Evolutionary conservation across 2,888 invertebrate species (phyloP), one percentile per base, ranked within the genome.

Genomic region (Ectemnius cavifrons): DNA sequence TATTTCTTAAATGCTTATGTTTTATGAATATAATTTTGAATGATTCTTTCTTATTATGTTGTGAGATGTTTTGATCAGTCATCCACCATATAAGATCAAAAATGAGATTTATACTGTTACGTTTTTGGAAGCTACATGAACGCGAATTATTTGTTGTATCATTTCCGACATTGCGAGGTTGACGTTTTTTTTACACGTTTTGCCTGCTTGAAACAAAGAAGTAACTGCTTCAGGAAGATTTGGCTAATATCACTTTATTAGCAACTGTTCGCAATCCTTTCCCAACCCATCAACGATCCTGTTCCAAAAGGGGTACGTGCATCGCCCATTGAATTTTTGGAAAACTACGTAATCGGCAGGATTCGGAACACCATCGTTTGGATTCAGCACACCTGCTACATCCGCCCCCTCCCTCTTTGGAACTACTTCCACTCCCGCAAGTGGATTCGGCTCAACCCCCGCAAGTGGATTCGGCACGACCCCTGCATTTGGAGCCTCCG

Each of bases 371-470:
- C 85, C 88, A 4, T 85, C 88, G 3, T 91, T 91, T 49, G 91
- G 91, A 45, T 92, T 92, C 75, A 91, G 89, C 18, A 86, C 91
- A 23, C 87, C 92, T 8, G 85, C 90, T 1, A 91, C 93, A 4
- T 91, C 94, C 0, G 92, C 93, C 18, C 88, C 94, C 0, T 84
- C 87, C n/a, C 80, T 89, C 0, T 93, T 93, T 77, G 92, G 92
- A 4, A 83, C 91, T 8, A 88, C 89, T 14, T 83, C 88, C 18
- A 88, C 87, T n/a, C 90, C 82, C 72, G 82, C 80, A 73, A 84
- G 87, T 59, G 89, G 80, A 81, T 94, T 94, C 89, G 93, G 94
- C 73, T 67, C 87, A 77, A 73, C 80, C 37, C 67, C 91, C n/a
- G 91, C 91, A 4, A 93, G 93, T 82, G 93, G 92, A 27, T 86